Evolutionary conservation across 2,113 vertebrate genomes (phyloP), one percentile per base, ranked within the genome.

Genomic region (Chionomys nivalis): DNA sequence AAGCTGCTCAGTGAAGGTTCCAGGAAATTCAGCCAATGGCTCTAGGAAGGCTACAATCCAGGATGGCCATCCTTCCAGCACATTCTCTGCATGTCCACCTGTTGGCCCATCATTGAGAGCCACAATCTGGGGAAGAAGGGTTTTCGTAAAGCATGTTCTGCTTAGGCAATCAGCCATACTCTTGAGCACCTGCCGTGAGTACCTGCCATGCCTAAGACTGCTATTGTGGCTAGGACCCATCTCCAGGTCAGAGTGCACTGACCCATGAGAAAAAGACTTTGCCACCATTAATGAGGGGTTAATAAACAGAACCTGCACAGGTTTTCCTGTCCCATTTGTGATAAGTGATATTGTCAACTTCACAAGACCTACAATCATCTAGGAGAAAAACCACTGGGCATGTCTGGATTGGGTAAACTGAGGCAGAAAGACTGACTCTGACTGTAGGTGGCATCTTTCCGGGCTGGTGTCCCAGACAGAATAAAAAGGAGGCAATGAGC

Each of bases 201-300:
- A 12, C 49, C 86, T 94, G 42, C 33, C 77, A 26, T 86, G 81
- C 91, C 42, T 47, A 24, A 82, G 33, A 66, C 3, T 12, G 36
- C 65, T 75, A 6, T 16, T 47, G 3, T 89, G 42, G 14, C 75
- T 52, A 26, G 36, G n/a, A 61, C 68, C 8, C 5, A 4, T 33
- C 75, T 89, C 87, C 87, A 44, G 90, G 39, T 87, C 65, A 52
- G 55, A 93, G 82, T 24, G 66, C 55, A 96, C 49, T 66, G 77
- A 76, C 63, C 31, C 47, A 36, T n/a, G 12, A 36, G 17, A 75
- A 65, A 86, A 88, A 94, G 79, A 85, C 75, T 13, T 66, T 52
- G 52, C 42, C 31, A 21, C 68, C 78, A 42, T 65, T 26, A 42
- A 36, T 26, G 77, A 21, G 5, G 68, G 16, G 75, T 75, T 66